Base-by-base conservation (phyloP, 2,888 invertebrate genomes). In the Volucella zonaria region DNA sequence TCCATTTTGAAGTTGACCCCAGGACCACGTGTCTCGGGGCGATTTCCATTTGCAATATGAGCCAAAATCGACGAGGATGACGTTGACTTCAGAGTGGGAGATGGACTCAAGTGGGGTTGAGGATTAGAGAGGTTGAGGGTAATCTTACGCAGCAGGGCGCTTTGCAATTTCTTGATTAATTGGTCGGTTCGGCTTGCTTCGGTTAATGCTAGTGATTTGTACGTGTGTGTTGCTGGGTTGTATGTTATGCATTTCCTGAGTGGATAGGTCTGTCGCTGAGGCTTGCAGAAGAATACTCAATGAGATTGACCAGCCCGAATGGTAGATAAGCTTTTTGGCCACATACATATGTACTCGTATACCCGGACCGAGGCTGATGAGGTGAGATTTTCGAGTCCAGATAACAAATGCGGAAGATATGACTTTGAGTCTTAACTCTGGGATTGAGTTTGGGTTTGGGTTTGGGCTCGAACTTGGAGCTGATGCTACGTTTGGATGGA, bases 131-230 rank as follows among this genome's bases (percentile, higher is more conserved):
- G 66, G 38, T 61, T 11, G 47, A 68, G 59, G 71, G 67, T 68
- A 80, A 67, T 67, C 80, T 67, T 76, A 85, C 85, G 81, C 81
- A 81, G 85, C 85, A 73, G 85, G 85, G 66, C 43, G 76, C 85
- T 68, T 85, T 85, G 81, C 85, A 85, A 85, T 85, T 85, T 85
- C 85, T 85, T 85, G 85, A 85, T 85, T 85, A 85, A 85, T 85
- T 85, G 81, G 76, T 77, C 73, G 74, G 56, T 49, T 66, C 76
- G 54, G 70, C 71, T 66, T 64, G 74, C 74, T 77, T 59, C 82
- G 74, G 78, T 62, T 64, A 75, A 73, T 70, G 74, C 47, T 79
- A 70, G 68, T 56, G 67, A 79, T 79, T 71, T 81, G 74, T 59
- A 49, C 51, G n/a, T 56, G 18, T 49, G 40, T 47, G 12, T 31